These are phyloP conservation scores for Parelbella ahira DNA, from an alignment of 2,888 invertebrate species.

Conservation along the genomic window DNA sequence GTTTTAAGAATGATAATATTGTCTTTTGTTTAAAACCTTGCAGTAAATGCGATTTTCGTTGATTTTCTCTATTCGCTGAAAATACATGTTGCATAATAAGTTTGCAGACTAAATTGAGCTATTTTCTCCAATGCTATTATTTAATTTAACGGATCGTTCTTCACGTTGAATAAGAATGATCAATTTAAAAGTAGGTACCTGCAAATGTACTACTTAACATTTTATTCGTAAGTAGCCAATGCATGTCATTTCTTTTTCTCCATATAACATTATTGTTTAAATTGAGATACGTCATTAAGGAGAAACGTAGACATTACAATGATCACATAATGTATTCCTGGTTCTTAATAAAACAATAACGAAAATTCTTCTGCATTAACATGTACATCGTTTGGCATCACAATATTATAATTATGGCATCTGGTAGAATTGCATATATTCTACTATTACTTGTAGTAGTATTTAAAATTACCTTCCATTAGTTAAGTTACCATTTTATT, in stretches of 20 bases:
- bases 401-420: slow-evolving; percentile 63
- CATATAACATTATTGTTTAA: neutral
- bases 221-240: slow-evolving; percentile 1
- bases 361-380: slow-evolving; percentile 26
- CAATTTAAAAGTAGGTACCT: neutral
- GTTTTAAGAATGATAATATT: neutral
- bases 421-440: slow-evolving; percentile 26
- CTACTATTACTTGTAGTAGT: slow-evolving; percentile 4
- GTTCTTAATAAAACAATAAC: slow-evolving; percentile 14
- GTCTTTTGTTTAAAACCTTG: neutral
- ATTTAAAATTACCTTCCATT: too few relatives aligned
- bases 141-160: too few relatives aligned
- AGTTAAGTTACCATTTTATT: too few relatives aligned
- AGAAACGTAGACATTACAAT: slow-evolving; percentile 8
- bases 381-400: slow-evolving; percentile 57
- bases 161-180: too few relatives aligned
- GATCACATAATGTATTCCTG: slow-evolving; percentile 8
- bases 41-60: too few relatives aligned
- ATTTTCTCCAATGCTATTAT: slow-evolving; percentile 1
- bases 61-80: too few relatives aligned
- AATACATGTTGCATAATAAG: slow-evolving; percentile 6
- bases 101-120: slow-evolving; percentile 5
- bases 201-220: slow-evolving; percentile 5
- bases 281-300: too few relatives aligned
- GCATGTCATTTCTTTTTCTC: neutral